phyloP scores from a whole-genome alignment of 2,888 invertebrate genomes.

The Branchellion lobata region DNA sequence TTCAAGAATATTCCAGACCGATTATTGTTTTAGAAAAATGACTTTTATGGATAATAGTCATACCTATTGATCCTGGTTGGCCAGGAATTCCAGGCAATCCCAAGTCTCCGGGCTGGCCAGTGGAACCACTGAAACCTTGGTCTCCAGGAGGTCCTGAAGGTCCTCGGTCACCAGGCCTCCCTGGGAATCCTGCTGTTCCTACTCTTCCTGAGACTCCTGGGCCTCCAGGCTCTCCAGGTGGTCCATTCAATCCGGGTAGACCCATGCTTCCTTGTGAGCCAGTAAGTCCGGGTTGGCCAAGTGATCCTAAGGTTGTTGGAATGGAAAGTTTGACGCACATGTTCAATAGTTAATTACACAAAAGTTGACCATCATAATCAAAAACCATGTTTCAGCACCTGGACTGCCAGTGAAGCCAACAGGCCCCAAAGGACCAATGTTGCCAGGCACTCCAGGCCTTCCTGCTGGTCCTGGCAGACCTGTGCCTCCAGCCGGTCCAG shows the following conservation, averaged over 20 bases:
- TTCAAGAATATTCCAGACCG: too few species aligned
- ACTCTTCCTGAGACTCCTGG: slow-evolving; percentile 43
- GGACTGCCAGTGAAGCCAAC: slow-evolving; percentile 45
- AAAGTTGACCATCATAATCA: too few species aligned
- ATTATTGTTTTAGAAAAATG: too few species aligned
- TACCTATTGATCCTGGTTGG: slow-evolving; percentile 16
- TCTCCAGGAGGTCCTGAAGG: slow-evolving; percentile 45
- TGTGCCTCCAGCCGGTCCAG: neutral
- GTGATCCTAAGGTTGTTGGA: neutral
- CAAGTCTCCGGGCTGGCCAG: slow-evolving; percentile 37
- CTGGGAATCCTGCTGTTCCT: slow-evolving; percentile 54
- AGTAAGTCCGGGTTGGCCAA: neutral
- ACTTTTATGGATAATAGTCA: neutral
- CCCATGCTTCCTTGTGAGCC: neutral
- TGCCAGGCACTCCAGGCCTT: neutral
- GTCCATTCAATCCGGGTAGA: neutral
- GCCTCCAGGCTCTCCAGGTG: slow-evolving; percentile 35
- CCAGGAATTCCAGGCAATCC: slow-evolving; percentile 47
- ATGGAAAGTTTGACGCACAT: too few species aligned
- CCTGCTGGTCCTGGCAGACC: slow-evolving; percentile 4
- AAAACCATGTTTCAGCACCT: too few species aligned
- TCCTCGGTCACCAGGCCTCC: slow-evolving; percentile 45
- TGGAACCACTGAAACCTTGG: slow-evolving; percentile 32
- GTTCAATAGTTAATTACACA: too few species aligned
- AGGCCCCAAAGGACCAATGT: slow-evolving; percentile 41